Evolutionary conservation across 2,113 vertebrate genomes (phyloP).

Genomic region (Heloderma charlesbogerti): DNA sequence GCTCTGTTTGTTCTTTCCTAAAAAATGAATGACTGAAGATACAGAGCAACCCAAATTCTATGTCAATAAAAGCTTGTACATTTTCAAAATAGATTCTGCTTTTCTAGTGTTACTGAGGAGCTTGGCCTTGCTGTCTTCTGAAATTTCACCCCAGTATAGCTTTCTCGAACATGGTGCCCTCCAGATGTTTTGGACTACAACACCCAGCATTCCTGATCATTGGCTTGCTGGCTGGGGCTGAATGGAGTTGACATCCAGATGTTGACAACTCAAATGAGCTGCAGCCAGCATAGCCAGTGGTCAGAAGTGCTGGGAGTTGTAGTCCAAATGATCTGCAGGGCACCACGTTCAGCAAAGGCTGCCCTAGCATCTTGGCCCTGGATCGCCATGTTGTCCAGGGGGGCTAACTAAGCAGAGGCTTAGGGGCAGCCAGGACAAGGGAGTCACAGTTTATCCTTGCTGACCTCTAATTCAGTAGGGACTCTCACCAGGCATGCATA

Average conservation of each 20-base stretch:
- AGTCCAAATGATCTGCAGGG: no score
- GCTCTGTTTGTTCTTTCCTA: no score
- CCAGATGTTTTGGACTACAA: no score
- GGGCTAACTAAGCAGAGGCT: background rate
- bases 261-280: no score
- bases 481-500: background rate
- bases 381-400: background rate
- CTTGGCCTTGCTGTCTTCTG: background rate
- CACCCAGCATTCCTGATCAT: no score
- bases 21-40: background rate
- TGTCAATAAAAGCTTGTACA: background rate
- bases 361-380: background rate
- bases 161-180: no score
- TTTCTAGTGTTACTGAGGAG: background rate
- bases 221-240: no score
- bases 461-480: background rate
- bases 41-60: background rate
- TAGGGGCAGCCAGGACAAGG: background rate
- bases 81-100: background rate
- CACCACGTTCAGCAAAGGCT: background rate
- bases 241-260: no score
- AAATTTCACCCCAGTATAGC: background rate
- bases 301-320: no score
- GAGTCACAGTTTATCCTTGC: background rate
- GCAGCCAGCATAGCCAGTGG: no score